phyloP scores from a whole-genome alignment of 2,113 vertebrate species.

The Anthoscopus minutus region DNA sequence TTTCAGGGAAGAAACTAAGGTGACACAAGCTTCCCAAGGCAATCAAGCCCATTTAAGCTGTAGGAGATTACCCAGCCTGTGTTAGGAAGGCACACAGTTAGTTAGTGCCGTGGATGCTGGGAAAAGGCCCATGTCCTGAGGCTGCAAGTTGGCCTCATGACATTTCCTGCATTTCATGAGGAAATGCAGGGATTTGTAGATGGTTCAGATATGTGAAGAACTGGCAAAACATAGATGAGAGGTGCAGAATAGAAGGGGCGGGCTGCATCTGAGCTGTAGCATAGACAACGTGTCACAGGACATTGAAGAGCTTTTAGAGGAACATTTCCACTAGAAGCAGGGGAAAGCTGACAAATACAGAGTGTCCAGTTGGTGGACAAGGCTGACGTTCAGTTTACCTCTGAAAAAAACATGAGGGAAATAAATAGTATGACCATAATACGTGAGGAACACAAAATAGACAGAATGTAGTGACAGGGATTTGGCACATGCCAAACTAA shows the following conservation, averaged over 20 bases:
- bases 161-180: too few species aligned
- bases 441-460: background rate
- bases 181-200: background rate
- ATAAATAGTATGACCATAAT: background rate
- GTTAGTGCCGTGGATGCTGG: background rate
- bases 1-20: background rate
- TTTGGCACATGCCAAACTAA: background rate
- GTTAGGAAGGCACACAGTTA: background rate
- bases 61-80: background rate
- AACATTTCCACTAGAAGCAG: background rate
- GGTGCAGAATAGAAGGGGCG: background rate
- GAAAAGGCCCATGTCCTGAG: rapidly evolving
- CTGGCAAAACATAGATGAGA: background rate
- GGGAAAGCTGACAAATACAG: background rate
- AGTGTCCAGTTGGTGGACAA: background rate
- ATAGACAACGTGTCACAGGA: background rate
- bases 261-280: background rate
- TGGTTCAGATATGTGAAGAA: background rate
- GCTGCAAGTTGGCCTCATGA: background rate
- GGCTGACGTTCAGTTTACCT: background rate
- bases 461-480: background rate
- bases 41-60: background rate
- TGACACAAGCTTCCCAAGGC: background rate
- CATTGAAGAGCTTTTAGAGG: background rate
- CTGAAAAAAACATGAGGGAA: background rate